These are phyloP conservation scores for Macquaria australasica DNA, from an alignment of 2,113 vertebrate genomes.

Conservation along the genomic window DNA sequence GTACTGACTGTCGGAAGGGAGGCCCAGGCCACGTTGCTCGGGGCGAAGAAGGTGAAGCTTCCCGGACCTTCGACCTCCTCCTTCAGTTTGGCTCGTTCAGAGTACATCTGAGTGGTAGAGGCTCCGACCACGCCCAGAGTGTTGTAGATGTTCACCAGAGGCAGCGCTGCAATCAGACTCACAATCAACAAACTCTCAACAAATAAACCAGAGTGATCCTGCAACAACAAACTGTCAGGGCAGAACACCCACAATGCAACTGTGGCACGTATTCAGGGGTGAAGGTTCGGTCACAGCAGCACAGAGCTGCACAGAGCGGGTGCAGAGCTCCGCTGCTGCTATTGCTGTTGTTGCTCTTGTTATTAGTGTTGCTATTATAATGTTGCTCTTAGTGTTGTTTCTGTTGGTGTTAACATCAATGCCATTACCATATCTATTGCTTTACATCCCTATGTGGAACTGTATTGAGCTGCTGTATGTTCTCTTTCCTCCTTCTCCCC, in stretches of 20 bases:
- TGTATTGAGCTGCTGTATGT: no score
- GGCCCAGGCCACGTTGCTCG: constrained; percentile 95
- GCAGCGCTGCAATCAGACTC: constrained; percentile 85
- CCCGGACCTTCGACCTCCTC: constrained; percentile 94
- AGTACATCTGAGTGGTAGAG: constrained; percentile 94
- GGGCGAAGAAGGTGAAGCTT: constrained; percentile 97
- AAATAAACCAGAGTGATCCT: background rate
- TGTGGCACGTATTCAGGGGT: background rate
- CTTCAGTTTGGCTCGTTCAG: constrained; percentile 90
- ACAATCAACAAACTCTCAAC: background rate
- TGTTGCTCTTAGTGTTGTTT: no score
- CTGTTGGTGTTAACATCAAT: no score
- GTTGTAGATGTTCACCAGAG: constrained; percentile 94
- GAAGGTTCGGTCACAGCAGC: background rate
- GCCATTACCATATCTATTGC: no score
- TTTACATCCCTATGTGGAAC: no score
- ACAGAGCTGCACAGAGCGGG: no score
- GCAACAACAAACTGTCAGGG: background rate
- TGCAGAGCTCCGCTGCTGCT: no score
- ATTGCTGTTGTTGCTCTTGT: no score
- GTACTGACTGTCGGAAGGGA: constrained; percentile 90
- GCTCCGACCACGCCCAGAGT: constrained; percentile 93
- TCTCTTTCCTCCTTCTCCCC: no score
- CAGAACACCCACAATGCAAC: constrained; percentile 20
- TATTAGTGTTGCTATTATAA: no score